Evolutionary conservation across 2,797 vertebrate species (phyloP).

Genomic region (Bryconaethiops microstoma): DNA sequence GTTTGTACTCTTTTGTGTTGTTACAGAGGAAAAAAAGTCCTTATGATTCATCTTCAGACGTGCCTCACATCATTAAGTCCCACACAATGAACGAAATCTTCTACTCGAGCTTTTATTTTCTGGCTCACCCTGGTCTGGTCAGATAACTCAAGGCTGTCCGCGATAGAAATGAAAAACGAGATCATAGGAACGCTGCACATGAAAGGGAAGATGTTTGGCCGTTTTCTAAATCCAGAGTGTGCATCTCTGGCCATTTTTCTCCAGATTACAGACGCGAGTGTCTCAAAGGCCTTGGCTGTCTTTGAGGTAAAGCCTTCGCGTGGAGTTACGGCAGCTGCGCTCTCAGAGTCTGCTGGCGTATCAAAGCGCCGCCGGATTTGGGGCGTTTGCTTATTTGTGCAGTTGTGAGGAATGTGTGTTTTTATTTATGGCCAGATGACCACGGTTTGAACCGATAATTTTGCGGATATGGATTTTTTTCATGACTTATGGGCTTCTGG

Average conservation of each 20-base stretch:
- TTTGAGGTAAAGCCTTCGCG: background rate
- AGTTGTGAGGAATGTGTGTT: background rate
- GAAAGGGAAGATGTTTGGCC: background rate
- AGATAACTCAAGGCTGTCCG: background rate
- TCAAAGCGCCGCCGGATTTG: background rate
- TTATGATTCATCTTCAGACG: conserved; percentile 31
- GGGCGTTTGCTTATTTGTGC: background rate
- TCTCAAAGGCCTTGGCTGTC: background rate
- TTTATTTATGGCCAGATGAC: background rate
- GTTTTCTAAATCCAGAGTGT: background rate
- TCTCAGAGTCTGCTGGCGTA: background rate
- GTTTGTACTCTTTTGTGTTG: background rate
- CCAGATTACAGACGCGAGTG: too few species aligned
- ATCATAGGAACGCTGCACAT: conserved; percentile 1
- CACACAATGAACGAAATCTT: conserved; percentile 5
- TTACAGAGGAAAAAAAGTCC: background rate
- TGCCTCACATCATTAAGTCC: conserved; percentile 22
- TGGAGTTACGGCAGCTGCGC: background rate
- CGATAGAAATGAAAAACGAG: conserved; percentile 1
- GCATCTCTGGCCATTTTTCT: background rate
- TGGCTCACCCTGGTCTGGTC: background rate
- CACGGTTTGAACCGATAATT: background rate
- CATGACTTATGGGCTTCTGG: background rate
- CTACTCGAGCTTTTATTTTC: conserved; percentile 16
- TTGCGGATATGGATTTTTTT: background rate